phyloP scores from a whole-genome alignment of 2,113 vertebrate species.

The Hiodon alosoides region DNA sequence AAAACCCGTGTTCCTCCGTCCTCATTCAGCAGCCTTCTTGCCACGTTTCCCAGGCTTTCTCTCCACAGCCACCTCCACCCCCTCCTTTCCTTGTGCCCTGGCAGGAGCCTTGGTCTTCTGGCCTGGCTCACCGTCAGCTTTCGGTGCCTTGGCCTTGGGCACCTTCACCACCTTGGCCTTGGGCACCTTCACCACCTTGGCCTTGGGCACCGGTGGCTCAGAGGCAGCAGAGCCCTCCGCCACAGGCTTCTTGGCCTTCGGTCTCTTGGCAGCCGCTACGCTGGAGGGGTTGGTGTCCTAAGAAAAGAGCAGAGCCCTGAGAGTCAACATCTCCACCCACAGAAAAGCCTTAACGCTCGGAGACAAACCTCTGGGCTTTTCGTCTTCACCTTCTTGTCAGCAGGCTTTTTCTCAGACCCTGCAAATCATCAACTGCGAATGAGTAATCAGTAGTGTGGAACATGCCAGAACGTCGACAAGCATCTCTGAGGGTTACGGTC shows the following conservation, averaged over 20 bases:
- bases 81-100: slow-evolving; percentile 16
- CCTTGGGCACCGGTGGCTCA: not conserved
- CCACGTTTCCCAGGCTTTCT: slow-evolving; percentile 41
- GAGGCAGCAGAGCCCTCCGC: not conserved
- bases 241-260: slow-evolving; percentile 45
- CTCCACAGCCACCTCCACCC: slow-evolving; percentile 8
- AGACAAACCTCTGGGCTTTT: not conserved
- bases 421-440: not conserved
- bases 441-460: not conserved
- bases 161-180: not conserved
- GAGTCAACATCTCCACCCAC: not conserved
- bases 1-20: not conserved
- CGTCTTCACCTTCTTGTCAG: slow-evolving; percentile 36
- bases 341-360: not conserved
- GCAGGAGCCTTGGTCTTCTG: slow-evolving; percentile 13
- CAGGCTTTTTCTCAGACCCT: slow-evolving; percentile 26
- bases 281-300: slow-evolving; percentile 29
- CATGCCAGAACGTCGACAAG: not conserved
- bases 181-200: slow-evolving; percentile 25
- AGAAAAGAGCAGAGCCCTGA: slow-evolving; percentile 31
- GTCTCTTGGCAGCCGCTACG: slow-evolving; percentile 51
- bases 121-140: not conserved
- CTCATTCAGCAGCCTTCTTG: slow-evolving; percentile 36
- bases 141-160: not conserved
- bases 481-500: not conserved